Percentiles rank a stretch among this genome's conserved stretches.
Evolutionary conservation across 2,797 vertebrate species (phyloP).

Genomic region (Benthosema pterotum): DNA sequence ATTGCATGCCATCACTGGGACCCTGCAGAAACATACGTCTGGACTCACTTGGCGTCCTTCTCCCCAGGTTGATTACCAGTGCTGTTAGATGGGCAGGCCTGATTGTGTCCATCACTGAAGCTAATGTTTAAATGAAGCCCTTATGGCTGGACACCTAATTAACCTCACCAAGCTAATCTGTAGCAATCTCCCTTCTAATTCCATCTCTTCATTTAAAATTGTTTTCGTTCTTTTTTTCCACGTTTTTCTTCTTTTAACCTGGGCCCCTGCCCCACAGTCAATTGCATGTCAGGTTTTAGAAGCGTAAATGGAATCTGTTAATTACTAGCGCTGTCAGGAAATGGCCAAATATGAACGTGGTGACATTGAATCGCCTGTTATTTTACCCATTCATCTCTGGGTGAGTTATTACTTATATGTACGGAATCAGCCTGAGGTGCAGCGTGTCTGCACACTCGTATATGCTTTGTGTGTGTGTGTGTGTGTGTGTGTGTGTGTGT

Average conservation of each 20-base stretch:
- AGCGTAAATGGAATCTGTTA: constrained; percentile 48
- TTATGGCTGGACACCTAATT: constrained; percentile 73
- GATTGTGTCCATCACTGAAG: constrained; percentile 33
- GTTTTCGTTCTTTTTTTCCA: constrained; percentile 17
- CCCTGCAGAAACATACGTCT: no score
- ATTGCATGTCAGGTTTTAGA: constrained; percentile 68
- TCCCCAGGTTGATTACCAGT: no score
- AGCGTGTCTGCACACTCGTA: constrained; percentile 10
- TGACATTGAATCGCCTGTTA: constrained; percentile 50
- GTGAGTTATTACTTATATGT: constrained; percentile 60
- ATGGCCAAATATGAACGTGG: constrained; percentile 59
- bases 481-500: neutral
- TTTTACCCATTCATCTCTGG: constrained; percentile 43
- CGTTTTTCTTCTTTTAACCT: constrained; percentile 3
- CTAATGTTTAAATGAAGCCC: constrained; percentile 51
- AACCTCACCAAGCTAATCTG: constrained; percentile 70
- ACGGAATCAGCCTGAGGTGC: constrained; percentile 45
- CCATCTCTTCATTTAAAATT: constrained; percentile 75
- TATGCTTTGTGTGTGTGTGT: constrained; percentile 9
- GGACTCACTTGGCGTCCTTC: no score
- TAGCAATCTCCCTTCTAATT: constrained; percentile 69
- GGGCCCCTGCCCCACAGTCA: constrained; percentile 71
- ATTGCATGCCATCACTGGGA: no score
- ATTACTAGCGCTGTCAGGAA: constrained; percentile 74
- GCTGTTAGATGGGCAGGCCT: constrained; percentile 15